Evolutionary conservation across 2,888 invertebrate species (phyloP), one percentile per base, ranked within the genome.

Genomic region (Ligdia adustata): DNA sequence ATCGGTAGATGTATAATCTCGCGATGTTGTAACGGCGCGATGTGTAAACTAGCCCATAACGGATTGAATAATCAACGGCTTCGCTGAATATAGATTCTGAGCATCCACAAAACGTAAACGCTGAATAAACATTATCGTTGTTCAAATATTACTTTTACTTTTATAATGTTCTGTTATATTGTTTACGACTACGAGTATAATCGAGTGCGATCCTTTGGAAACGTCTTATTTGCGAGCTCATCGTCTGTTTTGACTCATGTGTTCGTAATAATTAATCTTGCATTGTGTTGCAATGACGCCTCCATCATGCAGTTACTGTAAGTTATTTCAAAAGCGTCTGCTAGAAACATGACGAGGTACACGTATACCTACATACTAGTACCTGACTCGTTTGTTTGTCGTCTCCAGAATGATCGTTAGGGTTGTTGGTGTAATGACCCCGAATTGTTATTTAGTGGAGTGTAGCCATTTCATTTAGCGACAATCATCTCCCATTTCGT

Each of bases 401-500:
- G 12, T 15, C 26, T 12, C 7, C 15, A 16, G 9, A 24, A 5
- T 32, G 4, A 16, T 27, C n/a, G n/a, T n/a, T 18, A 12, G 9
- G 9, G 31, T 18, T 18, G 13, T 13, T n/a, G 12, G 26, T 22
- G 14, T 27, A 39, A 28, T 13, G 34, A 34, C 13, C 38, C 28
- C 31, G 26, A 32, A 16, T 32, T 42, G 34, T 34, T 15, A 37
- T 33, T 32, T 39, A 42, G 44, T 41, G 13, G 11, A 40, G 40
- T 47, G 45, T 38, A 39, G 45, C 45, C 37, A 46, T 51, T 52
- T 39, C 28, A 53, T 51, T 47, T 46, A 34, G 34, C 40, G 31
- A 35, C 46, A 53, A 58, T 62, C 54, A 52, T 60, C 41, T 55
- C 45, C 60, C 51, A 60, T 56, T 52, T 46, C 38, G 39, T 49